These are phyloP conservation scores for Antedon bifida DNA, from an alignment of 35 echinoderm and acorn worm genomes.

Conservation along the genomic window DNA sequence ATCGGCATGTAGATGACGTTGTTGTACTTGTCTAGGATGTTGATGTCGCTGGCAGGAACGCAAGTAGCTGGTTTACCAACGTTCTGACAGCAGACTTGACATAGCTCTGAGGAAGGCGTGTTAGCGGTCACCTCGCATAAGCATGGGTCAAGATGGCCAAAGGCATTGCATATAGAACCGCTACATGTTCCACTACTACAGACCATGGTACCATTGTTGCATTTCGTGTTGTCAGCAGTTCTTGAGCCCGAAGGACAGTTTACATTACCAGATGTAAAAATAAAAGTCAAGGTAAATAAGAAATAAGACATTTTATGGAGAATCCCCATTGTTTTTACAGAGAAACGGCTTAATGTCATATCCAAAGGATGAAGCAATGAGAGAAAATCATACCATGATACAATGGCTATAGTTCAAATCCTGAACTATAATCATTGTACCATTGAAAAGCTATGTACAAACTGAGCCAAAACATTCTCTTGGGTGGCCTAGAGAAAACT, in stretches of 20 bases:
- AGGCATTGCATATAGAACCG: conserved; percentile 5
- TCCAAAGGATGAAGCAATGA: too few species aligned
- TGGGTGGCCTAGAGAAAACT: too few species aligned
- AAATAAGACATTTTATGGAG: too few species aligned
- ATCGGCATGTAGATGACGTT: conserved; percentile 1
- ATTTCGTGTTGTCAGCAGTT: neutral
- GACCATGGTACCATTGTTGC: neutral
- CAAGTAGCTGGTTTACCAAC: neutral
- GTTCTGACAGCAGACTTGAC: conserved; percentile 40
- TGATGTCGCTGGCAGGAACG: conserved; percentile 7
- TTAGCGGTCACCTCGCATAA: conserved; percentile 2
- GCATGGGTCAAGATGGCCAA: conserved; percentile 21
- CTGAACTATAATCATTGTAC: too few species aligned
- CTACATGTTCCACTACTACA: neutral
- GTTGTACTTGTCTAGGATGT: conserved; percentile 5
- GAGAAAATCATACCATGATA: too few species aligned
- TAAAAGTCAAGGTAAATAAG: neutral
- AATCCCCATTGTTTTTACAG: too few species aligned
- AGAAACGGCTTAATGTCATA: too few species aligned
- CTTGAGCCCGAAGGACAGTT: neutral
- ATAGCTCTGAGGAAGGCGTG: conserved; percentile 10
- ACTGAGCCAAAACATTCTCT: too few species aligned
- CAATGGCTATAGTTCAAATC: too few species aligned
- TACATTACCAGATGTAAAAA: neutral
- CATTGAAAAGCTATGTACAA: too few species aligned